Evolutionary conservation across 2,113 vertebrate genomes (phyloP), one percentile per base, ranked within the genome.

Genomic region (Lasiurus cinereus): DNA sequence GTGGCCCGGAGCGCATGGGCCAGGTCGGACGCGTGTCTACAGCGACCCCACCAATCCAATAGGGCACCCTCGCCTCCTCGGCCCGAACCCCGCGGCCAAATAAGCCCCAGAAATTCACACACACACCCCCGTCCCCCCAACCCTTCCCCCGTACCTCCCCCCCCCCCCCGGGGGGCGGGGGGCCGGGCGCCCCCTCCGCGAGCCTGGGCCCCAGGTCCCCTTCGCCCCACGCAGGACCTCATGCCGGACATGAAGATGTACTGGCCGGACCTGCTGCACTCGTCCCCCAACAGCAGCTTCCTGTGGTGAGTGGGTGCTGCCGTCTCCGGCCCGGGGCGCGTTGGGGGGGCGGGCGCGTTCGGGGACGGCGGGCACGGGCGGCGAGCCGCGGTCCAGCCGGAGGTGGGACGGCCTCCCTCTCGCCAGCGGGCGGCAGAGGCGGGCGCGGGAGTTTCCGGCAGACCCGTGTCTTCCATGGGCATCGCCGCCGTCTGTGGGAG

Each of bases 201-300:
- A 1, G 56, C 56, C 56, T 4, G 22, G 22, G 24, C 56, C 69
- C 43, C 6, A 73, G 1, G 1, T 27, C 29, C 12, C 13, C 11
- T 31, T 5, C 24, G 0, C 24, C 12, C 4, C 27, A 1, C 9
- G 24, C 64, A 99, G 98, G 98, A 98, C 88, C 97, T 99, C 33
- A 0, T 99, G 64, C 36, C 76, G 29, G 98, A 98, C 67, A 98
- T 99, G 98, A 98, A 95, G 83, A 94, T 0, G 0, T 98, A 95
- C 33, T 99, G 98, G 98, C 98, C 98, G 7, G 98, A 99, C 67
- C 64, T 99, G 9, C 93, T 98, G 77, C 98, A 98, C 89, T 79
- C 97, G 0, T 95, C 97, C 33, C 84, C 87, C 19, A 99, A 99
- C 50, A 56, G 86, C 46, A 98, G 97, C 22, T 76, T 87, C 0